phyloP scores from a whole-genome alignment of 2,113 vertebrate species.

The Globicephala melas region DNA sequence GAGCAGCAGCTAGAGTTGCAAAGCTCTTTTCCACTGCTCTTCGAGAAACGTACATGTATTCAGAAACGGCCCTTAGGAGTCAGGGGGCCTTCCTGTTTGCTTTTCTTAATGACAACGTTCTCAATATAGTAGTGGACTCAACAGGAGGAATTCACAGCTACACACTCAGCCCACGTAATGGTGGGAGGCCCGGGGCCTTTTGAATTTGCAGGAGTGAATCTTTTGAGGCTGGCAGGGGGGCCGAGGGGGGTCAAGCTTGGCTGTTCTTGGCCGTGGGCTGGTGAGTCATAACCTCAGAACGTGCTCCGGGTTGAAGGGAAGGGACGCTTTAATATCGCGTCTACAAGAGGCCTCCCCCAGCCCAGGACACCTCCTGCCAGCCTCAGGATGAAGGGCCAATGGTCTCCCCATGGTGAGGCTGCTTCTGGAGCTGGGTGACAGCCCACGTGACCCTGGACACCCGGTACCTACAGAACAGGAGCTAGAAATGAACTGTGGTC shows the following conservation, averaged over 20 bases:
- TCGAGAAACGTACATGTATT: accelerated
- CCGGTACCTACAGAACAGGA: constrained; percentile 19
- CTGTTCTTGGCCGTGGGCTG: background rate
- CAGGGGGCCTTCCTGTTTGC: background rate
- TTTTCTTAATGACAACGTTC: constrained; percentile 28
- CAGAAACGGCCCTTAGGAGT: background rate
- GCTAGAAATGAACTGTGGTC: constrained; percentile 25
- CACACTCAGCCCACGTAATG: background rate
- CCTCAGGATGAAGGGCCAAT: background rate
- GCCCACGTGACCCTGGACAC: background rate
- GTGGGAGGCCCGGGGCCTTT: background rate
- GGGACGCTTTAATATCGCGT: background rate
- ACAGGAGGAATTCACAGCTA: background rate
- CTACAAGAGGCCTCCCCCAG: background rate
- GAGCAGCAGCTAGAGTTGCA: background rate
- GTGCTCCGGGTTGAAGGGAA: background rate
- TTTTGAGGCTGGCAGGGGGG: background rate
- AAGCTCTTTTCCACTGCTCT: background rate
- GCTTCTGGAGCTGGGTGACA: background rate
- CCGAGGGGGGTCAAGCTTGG: background rate
- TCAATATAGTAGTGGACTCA: background rate
- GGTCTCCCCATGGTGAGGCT: background rate
- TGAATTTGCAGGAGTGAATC: background rate
- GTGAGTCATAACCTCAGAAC: background rate
- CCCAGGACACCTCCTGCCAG: background rate